A percentile compares a stretch with the other conserved stretches of the same genome.
Evolutionary conservation across 2,888 invertebrate genomes (phyloP).

Genomic region (Philereme vetulata): DNA sequence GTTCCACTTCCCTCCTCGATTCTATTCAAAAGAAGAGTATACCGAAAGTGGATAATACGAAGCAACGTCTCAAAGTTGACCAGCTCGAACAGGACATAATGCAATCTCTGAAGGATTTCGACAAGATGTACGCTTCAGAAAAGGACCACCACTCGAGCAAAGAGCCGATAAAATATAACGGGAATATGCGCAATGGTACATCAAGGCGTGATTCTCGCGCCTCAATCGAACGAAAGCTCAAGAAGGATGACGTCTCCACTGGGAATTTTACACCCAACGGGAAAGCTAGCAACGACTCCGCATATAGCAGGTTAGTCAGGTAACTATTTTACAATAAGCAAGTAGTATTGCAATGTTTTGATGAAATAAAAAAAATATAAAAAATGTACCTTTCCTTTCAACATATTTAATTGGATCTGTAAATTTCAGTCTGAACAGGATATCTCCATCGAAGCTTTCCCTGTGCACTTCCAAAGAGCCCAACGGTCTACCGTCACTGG

Average conservation of each 20-base stretch:
- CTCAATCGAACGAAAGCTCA: conserved; percentile 64
- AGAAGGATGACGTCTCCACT: conserved; percentile 62
- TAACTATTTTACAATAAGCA: conserved; percentile 47
- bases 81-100: conserved; percentile 78
- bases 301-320: conserved; percentile 92
- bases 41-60: conserved; percentile 63
- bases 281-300: conserved; percentile 86
- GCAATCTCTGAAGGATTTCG: conserved; percentile 79
- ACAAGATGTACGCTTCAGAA: conserved; percentile 75
- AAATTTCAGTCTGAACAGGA: conserved; percentile 68
- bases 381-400: background rate
- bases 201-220: conserved; percentile 59
- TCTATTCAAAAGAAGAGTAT: conserved; percentile 74
- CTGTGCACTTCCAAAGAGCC: conserved; percentile 68
- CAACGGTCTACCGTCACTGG: conserved; percentile 60
- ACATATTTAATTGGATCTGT: conserved; percentile 5
- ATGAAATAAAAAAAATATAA: too few relatives aligned
- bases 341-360: background rate
- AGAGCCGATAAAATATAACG: conserved; percentile 53
- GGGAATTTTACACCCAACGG: conserved; percentile 72
- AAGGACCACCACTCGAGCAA: conserved; percentile 59
- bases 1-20: conserved; percentile 83
- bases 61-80: conserved; percentile 73
- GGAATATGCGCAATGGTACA: conserved; percentile 53
- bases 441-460: conserved; percentile 77